Percentiles rank a stretch among this genome's conserved stretches.
Evolutionary conservation across 2,797 vertebrate genomes (phyloP).

Genomic region (Rhabdophis nuchalis): DNA sequence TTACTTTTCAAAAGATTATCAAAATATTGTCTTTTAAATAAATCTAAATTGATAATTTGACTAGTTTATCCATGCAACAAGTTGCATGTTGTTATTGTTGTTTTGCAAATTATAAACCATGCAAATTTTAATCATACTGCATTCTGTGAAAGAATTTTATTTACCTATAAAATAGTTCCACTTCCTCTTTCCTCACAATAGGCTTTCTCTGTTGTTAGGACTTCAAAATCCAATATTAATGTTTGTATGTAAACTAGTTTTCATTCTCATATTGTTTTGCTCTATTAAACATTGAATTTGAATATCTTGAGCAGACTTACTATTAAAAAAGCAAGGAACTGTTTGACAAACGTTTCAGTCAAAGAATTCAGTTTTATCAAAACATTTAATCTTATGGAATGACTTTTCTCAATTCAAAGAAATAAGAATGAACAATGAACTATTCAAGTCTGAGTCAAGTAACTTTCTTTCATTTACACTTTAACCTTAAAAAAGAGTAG

Average conservation of each 20-base stretch:
- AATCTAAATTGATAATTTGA: background rate
- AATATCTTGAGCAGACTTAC: background rate
- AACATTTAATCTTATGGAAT: background rate
- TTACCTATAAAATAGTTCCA: background rate
- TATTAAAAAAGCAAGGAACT: background rate
- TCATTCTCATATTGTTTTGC: background rate
- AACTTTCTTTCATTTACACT: background rate
- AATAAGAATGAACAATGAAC: background rate
- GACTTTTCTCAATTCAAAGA: background rate
- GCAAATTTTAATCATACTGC: background rate
- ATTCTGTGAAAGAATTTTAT: background rate
- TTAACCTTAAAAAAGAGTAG: background rate
- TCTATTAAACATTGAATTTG: background rate
- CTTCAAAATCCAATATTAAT: too few relatives aligned
- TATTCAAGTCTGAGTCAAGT: background rate
- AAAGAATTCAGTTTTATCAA: background rate
- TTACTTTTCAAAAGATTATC: background rate
- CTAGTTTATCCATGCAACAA: background rate
- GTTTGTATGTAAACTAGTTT: background rate
- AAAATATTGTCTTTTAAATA: background rate
- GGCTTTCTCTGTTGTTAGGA: background rate
- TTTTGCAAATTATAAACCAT: background rate
- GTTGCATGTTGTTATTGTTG: background rate
- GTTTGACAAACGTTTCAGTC: background rate
- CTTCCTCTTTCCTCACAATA: background rate